Conservation (phyloP, 1,140 invertebrate genomes). For the Neoseiulus cucumeris region DNA sequence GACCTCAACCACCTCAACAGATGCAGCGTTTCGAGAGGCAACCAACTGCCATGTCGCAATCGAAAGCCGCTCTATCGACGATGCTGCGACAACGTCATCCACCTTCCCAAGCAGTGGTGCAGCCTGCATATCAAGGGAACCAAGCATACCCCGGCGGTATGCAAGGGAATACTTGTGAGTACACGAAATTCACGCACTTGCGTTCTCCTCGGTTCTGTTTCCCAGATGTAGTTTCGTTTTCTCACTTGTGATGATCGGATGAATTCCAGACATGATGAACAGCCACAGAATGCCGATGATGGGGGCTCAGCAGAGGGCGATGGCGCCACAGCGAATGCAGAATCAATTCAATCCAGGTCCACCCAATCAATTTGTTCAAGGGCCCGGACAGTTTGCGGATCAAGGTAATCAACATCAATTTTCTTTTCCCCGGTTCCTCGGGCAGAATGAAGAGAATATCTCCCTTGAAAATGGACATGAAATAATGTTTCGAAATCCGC, state of each 20-base stretch:
- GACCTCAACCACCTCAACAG: constrained; percentile 33
- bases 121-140: background rate
- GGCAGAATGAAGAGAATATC: background rate
- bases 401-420: too few relatives aligned
- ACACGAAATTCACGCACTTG: background rate
- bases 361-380: constrained; percentile 3
- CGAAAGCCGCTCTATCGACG: constrained; percentile 63
- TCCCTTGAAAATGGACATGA: too few relatives aligned
- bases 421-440: background rate
- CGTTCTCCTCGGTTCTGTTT: too few relatives aligned
- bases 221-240: too few relatives aligned
- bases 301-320: background rate
- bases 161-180: background rate
- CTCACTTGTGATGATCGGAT: background rate
- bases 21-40: constrained; percentile 39
- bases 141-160: background rate
- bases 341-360: background rate
- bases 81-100: constrained; percentile 48
- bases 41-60: constrained; percentile 42
- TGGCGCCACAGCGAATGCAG: constrained; percentile 1
- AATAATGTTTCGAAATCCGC: background rate
- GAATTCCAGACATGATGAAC: background rate
- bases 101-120: background rate
- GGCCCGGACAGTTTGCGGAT: constrained; percentile 5
- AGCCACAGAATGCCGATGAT: background rate